phyloP scores from a whole-genome alignment of 2,888 invertebrate species.

The Melieria omissa region DNA sequence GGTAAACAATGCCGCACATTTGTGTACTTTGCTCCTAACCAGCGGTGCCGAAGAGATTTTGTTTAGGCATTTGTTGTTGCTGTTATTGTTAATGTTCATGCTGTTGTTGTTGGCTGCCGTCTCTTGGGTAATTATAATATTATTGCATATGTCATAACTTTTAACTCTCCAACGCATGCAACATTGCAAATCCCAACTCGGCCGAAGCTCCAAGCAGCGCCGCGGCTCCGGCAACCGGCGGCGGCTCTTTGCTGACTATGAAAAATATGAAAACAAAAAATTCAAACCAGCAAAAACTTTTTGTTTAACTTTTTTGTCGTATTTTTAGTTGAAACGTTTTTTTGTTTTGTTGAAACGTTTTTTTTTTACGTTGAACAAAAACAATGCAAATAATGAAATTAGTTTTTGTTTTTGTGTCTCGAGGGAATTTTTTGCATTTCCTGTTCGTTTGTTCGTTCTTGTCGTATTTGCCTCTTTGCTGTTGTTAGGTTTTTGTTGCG shows the following conservation, averaged over 20 bases:
- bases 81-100: neutral
- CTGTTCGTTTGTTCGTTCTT: neutral
- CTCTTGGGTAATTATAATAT: conserved; percentile 42
- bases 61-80: too few species aligned
- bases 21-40: neutral
- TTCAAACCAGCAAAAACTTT: neutral
- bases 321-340: conserved; percentile 13
- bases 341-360: conserved; percentile 15
- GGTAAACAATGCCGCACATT: neutral
- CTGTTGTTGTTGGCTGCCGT: conserved; percentile 15
- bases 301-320: conserved; percentile 19
- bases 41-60: too few species aligned
- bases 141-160: conserved; percentile 44
- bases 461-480: neutral
- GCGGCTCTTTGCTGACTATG: neutral
- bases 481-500: neutral
- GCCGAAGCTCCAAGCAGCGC: neutral
- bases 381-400: conserved; percentile 41
- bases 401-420: conserved; percentile 38
- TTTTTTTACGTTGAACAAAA: conserved; percentile 25
- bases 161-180: conserved; percentile 27
- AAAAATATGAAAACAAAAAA: neutral
- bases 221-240: neutral
- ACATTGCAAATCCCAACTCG: conserved; percentile 7
- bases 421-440: conserved; percentile 15